Conservation (phyloP, 2,113 vertebrate genomes). For the Grantiella picta region DNA sequence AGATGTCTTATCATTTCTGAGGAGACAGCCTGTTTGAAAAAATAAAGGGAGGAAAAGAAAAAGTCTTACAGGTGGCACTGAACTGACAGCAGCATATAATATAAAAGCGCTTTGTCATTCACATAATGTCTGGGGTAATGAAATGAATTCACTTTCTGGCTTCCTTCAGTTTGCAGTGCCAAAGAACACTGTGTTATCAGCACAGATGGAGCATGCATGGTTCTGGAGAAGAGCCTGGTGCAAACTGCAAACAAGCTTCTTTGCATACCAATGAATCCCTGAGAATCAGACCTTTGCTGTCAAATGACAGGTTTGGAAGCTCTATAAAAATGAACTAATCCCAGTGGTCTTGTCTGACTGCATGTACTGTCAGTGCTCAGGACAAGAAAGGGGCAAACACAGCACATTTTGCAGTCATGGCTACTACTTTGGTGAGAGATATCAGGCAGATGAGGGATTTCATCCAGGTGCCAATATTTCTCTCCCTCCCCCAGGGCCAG, state of each 20-base stretch:
- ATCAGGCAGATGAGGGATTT: background rate
- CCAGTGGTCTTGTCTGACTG: constrained; percentile 69
- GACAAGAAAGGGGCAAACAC: constrained; percentile 41
- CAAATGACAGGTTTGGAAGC: constrained; percentile 71
- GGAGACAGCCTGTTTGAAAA: constrained; percentile 58
- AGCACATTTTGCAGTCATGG: background rate
- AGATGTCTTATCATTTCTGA: constrained; percentile 59
- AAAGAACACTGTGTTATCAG: constrained; percentile 83
- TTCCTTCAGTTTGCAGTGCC: constrained; percentile 76
- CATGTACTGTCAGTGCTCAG: constrained; percentile 62
- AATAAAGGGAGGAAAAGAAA: constrained; percentile 26
- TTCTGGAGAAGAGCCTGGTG: constrained; percentile 80
- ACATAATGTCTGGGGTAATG: constrained; percentile 77
- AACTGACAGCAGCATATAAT: constrained; percentile 65
- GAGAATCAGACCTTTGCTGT: constrained; percentile 73
- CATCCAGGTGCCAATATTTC: constrained; percentile 6
- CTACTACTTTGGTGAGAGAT: background rate
- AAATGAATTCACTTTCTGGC: constrained; percentile 80
- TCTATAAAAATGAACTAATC: constrained; percentile 65
- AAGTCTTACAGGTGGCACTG: constrained; percentile 70
- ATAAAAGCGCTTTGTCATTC: constrained; percentile 80
- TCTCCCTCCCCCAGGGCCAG: background rate
- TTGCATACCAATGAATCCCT: constrained; percentile 80
- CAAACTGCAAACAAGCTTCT: constrained; percentile 73
- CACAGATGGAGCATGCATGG: constrained; percentile 80